Evolutionary conservation across 2,113 vertebrate species (phyloP).

Genomic region (Ciconia boyciana): DNA sequence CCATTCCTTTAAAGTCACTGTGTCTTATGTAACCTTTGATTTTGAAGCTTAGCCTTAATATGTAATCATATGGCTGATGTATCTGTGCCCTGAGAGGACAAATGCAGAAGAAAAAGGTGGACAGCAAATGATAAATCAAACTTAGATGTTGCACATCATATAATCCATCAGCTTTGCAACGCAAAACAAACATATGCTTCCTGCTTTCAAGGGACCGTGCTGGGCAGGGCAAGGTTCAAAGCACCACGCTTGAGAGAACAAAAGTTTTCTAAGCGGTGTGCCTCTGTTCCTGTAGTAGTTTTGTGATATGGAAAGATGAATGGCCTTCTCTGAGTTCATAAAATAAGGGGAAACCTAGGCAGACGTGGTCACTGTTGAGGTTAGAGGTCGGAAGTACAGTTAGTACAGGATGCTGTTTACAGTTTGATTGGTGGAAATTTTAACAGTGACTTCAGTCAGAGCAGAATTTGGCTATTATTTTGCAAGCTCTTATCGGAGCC

Average conservation of each 20-base stretch:
- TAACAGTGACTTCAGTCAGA: background rate
- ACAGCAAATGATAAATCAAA: background rate
- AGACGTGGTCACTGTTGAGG: background rate
- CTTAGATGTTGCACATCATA: background rate
- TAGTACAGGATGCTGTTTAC: background rate
- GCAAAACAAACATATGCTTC: background rate
- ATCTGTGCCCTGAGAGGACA: background rate
- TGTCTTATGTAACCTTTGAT: background rate
- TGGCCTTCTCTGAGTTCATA: background rate
- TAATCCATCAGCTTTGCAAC: background rate
- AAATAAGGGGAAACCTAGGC: background rate
- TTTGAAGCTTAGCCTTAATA: background rate
- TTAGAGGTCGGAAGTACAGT: accelerated
- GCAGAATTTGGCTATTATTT: background rate
- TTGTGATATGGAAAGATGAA: background rate
- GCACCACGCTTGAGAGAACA: background rate
- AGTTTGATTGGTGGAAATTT: background rate
- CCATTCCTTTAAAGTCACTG: background rate
- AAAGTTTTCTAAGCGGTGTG: background rate
- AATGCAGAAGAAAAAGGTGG: background rate
- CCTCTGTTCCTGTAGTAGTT: background rate
- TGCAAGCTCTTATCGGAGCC: background rate
- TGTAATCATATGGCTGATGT: background rate
- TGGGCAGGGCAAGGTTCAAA: background rate
- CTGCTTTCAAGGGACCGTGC: background rate